These are phyloP conservation scores for Drosophila kepulauana DNA, from an alignment of 1,140 invertebrate species.

Conservation along the genomic window DNA sequence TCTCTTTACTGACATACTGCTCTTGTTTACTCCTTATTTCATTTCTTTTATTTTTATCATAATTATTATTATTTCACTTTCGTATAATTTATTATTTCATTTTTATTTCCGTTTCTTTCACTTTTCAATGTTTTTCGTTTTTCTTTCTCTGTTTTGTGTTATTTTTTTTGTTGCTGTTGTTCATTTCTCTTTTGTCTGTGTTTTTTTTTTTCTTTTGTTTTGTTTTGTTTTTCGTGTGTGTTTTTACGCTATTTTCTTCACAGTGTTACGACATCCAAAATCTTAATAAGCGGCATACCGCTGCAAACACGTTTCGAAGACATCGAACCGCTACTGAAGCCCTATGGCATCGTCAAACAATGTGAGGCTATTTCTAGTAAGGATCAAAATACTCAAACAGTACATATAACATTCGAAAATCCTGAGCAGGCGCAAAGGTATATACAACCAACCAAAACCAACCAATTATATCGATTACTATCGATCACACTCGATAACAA, in stretches of 20 bases:
- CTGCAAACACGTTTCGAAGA: slow-evolving; percentile 92
- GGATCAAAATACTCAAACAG: slow-evolving; percentile 91
- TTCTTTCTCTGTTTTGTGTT: slow-evolving; percentile 15
- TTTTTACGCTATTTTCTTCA: slow-evolving; percentile 83
- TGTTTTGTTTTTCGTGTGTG: slow-evolving; percentile 67
- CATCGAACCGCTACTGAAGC: slow-evolving; percentile 92
- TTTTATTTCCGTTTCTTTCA: slow-evolving; percentile 25
- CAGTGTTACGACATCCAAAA: slow-evolving; percentile 92
- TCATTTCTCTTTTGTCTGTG: slow-evolving; percentile 31
- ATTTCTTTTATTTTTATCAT: slow-evolving; percentile 19
- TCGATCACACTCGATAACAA: not conserved
- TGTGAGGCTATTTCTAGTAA: slow-evolving; percentile 93
- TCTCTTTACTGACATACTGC: slow-evolving; percentile 41
- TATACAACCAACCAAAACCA: slow-evolving; percentile 85
- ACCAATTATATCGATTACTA: slow-evolving; percentile 12
- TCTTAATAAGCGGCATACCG: slow-evolving; percentile 94
- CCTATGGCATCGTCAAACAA: slow-evolving; percentile 92
- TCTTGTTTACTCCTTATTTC: slow-evolving; percentile 24
- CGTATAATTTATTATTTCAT: slow-evolving; percentile 25
- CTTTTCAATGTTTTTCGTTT: slow-evolving; percentile 18
- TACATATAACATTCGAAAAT: slow-evolving; percentile 94
- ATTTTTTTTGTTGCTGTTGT: slow-evolving; percentile 22
- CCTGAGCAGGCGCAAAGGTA: slow-evolving; percentile 96
- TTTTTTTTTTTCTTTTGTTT: slow-evolving; percentile 44
- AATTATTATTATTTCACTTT: slow-evolving; percentile 31